Evolutionary conservation across 2,888 invertebrate species (phyloP).

Genomic region (Schizaphis graminum): DNA sequence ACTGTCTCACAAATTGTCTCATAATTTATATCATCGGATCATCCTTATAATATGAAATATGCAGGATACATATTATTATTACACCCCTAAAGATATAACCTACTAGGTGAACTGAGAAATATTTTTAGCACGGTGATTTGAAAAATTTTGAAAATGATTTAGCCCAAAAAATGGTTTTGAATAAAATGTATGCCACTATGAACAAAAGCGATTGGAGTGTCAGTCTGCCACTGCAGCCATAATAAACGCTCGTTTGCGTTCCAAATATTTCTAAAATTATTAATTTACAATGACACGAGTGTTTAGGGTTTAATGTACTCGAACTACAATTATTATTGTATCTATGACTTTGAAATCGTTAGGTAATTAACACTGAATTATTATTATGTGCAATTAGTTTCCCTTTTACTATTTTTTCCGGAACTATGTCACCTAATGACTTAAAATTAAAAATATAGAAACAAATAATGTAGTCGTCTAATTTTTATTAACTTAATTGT

Average conservation of each 20-base stretch:
- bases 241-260: not conserved
- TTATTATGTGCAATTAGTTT: slow-evolving; percentile 26
- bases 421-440: slow-evolving; percentile 34
- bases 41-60: not conserved
- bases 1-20: not conserved
- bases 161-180: not conserved
- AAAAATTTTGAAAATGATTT: not conserved
- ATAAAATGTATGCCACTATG: not conserved
- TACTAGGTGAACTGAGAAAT: not conserved
- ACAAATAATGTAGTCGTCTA: not conserved
- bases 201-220: not conserved
- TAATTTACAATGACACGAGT: not conserved
- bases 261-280: not conserved
- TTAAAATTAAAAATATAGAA: not conserved
- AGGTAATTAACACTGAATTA: not conserved
- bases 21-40: not conserved
- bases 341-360: slow-evolving; percentile 19
- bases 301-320: not conserved
- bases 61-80: not conserved
- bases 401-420: slow-evolving; percentile 42
- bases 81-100: not conserved
- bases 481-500: slow-evolving; percentile 27
- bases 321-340: not conserved
- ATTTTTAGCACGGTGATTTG: not conserved
- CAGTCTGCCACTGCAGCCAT: not conserved